Base-by-base conservation (phyloP, 2,888 invertebrate species). In the Gnatocerus cornutus region DNA sequence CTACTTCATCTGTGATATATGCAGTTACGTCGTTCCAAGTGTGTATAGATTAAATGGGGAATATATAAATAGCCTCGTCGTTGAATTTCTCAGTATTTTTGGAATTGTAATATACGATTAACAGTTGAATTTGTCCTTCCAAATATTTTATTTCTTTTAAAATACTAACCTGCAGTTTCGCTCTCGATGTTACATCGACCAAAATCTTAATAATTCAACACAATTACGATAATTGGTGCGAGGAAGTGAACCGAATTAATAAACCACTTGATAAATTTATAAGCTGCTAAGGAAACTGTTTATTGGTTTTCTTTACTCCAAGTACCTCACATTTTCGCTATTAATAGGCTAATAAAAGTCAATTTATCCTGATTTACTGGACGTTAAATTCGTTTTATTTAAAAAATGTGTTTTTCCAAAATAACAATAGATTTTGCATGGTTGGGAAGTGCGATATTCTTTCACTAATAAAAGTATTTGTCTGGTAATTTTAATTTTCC, bases 61-160 rank as follows among this genome's bases (percentile, higher is more conserved):
- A n/a, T 10, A 37, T 50, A 62, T 62, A 62, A 62, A 62, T 62
- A 62, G 62, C 14, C 3, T 7, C 50, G 50, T 62, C 62, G 62
- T 33, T 50, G 50, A 39, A 62, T 62, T 27, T 71, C 62, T 52
- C 56, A 64, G 68, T 74, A 73, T 74, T 71, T 73, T 73, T 73
- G 71, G 73, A 66, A 68, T 65, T 65, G 68, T 69, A 69, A 71
- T 71, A 67, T 69, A 71, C 61, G 68, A 71, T 69, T 69, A 73
- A 67, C 66, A 68, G 55, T 65, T 64, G 68, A 64, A 58, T 33
- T n/a, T 41, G 16, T 39, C 53, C 9, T 53, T 10, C 16, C 10
- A 41, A 33, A 16, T 21, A 41, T 41, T 41, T 56, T 56, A 3
- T 9, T 16, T 33, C 12, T 30, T 1, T 21, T 21, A 21, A 21